Conservation (phyloP, 2,113 vertebrate genomes). For the Catharus minimus region DNA sequence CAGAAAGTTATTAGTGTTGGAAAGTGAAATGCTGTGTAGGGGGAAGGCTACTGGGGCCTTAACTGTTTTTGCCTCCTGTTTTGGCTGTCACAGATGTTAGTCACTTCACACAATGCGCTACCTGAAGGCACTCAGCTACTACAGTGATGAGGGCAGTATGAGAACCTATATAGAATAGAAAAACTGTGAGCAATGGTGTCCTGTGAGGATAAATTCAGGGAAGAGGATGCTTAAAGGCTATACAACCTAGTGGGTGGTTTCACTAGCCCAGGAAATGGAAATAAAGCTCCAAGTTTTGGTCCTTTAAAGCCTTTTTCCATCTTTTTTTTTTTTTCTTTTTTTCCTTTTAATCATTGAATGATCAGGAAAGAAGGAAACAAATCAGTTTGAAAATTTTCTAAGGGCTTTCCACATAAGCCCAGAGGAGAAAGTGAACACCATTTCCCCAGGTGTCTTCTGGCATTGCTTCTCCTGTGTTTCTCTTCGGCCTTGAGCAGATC, state of each 20-base stretch:
- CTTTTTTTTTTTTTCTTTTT: not conserved
- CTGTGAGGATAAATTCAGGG: constrained; percentile 30
- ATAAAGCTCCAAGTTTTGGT: not conserved
- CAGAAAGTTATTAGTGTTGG: constrained; percentile 25
- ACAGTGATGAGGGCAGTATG: not conserved
- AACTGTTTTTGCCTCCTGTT: constrained; percentile 12
- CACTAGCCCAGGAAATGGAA: not conserved
- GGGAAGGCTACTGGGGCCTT: not conserved
- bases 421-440: not conserved
- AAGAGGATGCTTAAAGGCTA: not conserved
- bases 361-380: not conserved
- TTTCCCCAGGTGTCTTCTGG: not conserved
- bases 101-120: not conserved
- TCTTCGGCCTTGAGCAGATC: not conserved
- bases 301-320: not conserved
- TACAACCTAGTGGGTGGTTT: constrained; percentile 25
- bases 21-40: not conserved
- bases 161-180: not conserved
- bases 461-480: not conserved
- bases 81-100: constrained; percentile 51
- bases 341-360: not conserved
- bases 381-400: not conserved
- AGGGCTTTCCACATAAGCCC: not conserved
- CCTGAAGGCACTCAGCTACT: constrained; percentile 15
- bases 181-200: constrained; percentile 4